Base-by-base conservation (phyloP, 1,140 invertebrate genomes). In the Plodia interpunctella region DNA sequence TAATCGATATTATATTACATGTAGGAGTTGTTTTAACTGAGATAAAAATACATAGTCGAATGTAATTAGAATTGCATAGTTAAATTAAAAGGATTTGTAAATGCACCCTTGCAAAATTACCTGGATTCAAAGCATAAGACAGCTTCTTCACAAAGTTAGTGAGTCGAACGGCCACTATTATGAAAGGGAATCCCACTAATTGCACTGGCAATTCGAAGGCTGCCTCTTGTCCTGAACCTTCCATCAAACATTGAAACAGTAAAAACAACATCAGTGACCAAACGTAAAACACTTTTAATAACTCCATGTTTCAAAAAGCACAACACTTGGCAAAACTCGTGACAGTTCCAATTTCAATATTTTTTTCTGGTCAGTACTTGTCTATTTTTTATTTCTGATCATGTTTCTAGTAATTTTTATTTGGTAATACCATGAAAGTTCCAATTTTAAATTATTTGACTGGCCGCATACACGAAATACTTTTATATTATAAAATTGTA, bases 71-170 rank as follows among this genome's bases (percentile, higher is more conserved):
- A n/a, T n/a, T n/a, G n/a, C n/a, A n/a, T n/a, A n/a, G n/a, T n/a
- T n/a, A n/a, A n/a, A n/a, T n/a, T n/a, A n/a, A n/a, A n/a, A n/a
- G n/a, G n/a, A n/a, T n/a, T n/a, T n/a, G n/a, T n/a, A n/a, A n/a
- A n/a, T n/a, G n/a, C n/a, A n/a, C n/a, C n/a, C n/a, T n/a, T 11
- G 2, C 32, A 13, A 35, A 53, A 55, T 94, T 93, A 96, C 95
- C 92, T 87, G 95, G 95, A 90, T 91, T 95, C 35, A 96, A 85
- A 11, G 95, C 94, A 77, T 96, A 96, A 11, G 94, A 93, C 49
- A 96, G 83, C 82, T 96, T 96, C 86, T 95, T 96, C 54, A 95
- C 92, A 71, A 96, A 96, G 84, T 96, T 96, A 0, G 94, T 93
- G 49, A 96, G 84, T 74, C 94, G 90, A n/a, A 96, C 95, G 2